Conservation (phyloP, 2,888 invertebrate genomes). For the Habrosyne pyritoides region DNA sequence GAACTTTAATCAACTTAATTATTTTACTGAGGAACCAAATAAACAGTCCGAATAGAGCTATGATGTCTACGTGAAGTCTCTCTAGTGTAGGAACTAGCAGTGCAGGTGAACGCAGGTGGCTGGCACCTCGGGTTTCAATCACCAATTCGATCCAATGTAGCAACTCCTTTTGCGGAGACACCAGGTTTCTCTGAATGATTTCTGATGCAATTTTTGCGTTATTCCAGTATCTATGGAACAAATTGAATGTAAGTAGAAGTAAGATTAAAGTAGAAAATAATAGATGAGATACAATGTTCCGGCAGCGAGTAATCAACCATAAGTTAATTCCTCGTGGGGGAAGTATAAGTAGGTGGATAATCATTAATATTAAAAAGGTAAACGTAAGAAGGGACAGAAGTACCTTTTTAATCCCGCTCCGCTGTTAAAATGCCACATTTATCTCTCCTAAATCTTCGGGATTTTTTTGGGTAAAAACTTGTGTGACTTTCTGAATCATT, state of each 20-base stretch:
- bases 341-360: not conserved
- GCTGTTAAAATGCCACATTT: not conserved
- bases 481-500: not conserved
- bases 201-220: constrained; percentile 39
- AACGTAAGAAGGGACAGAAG: not conserved
- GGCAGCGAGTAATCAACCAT: not conserved
- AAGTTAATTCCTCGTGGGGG: not conserved
- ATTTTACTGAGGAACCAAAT: constrained; percentile 57
- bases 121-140: constrained; percentile 39
- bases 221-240: constrained; percentile 39
- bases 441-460: not conserved
- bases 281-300: not conserved
- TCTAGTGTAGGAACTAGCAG: constrained; percentile 37
- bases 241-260: constrained; percentile 3
- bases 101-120: constrained; percentile 49
- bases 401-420: not conserved
- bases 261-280: not conserved
- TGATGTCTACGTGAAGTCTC: constrained; percentile 46
- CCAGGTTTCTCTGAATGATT: constrained; percentile 35
- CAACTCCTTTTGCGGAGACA: constrained; percentile 41
- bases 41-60: constrained; percentile 34
- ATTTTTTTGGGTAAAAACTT: not conserved
- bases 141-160: constrained; percentile 49
- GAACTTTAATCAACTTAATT: constrained; percentile 43
- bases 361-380: not conserved